These are phyloP conservation scores for Chironomus tentans DNA, from an alignment of 2,888 invertebrate species.

Conservation along the genomic window DNA sequence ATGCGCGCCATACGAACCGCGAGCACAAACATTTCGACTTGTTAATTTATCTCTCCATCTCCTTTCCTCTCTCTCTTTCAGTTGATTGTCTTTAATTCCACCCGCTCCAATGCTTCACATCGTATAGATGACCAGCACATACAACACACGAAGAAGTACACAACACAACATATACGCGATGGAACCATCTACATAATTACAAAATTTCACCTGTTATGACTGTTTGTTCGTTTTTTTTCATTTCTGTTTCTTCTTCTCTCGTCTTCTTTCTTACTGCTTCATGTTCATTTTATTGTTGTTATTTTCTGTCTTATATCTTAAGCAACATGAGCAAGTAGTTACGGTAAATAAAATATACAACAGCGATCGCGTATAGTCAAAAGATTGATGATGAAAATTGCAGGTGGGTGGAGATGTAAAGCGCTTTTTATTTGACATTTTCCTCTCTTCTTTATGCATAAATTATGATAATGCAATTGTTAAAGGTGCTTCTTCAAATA, in stretches of 20 bases:
- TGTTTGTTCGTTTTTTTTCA: constrained; percentile 2
- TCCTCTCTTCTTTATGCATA: not conserved
- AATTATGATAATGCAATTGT: not conserved
- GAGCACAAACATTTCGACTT: too few species aligned
- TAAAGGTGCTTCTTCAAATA: not conserved
- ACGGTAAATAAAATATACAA: constrained; percentile 14
- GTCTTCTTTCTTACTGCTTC: not conserved
- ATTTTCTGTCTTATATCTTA: constrained; percentile 4
- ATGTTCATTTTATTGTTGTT: not conserved
- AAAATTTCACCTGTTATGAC: constrained; percentile 25
- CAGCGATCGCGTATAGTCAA: not conserved
- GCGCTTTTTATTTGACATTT: not conserved
- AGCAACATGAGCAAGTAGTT: constrained; percentile 24
- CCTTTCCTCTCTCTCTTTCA: not conserved
- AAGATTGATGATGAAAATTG: constrained; percentile 14
- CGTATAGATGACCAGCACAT: not conserved
- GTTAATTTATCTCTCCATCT: too few species aligned
- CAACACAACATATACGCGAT: constrained; percentile 1
- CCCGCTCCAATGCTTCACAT: constrained; percentile 6
- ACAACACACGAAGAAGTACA: not conserved
- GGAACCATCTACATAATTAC: constrained; percentile 24
- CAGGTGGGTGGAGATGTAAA: constrained; percentile 20
- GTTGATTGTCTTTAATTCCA: constrained; percentile 5
- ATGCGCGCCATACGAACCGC: too few species aligned
- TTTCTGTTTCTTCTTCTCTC: not conserved